These are phyloP conservation scores for Brenthis daphne DNA, from an alignment of 2,888 invertebrate species.

Conservation along the genomic window DNA sequence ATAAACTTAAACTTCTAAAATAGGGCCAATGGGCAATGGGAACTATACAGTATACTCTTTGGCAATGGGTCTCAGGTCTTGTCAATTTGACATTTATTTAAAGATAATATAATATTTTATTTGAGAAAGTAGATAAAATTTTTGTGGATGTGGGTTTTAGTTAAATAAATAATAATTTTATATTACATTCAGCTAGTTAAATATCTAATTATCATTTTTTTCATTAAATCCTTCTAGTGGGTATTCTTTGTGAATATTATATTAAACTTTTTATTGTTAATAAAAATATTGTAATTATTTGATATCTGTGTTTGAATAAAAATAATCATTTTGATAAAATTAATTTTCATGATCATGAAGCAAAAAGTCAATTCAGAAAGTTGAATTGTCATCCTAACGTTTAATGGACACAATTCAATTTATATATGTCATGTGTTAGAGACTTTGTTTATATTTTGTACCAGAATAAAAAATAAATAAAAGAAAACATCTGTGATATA, in stretches of 20 bases:
- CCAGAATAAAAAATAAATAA: constrained; percentile 24
- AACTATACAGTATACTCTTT: too few species aligned
- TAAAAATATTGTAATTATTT: too few species aligned
- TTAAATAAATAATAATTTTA: too few species aligned
- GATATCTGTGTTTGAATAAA: neutral
- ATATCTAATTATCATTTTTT: too few species aligned
- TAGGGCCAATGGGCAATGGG: neutral
- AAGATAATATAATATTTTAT: too few species aligned
- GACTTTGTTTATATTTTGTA: constrained; percentile 37
- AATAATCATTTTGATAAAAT: neutral
- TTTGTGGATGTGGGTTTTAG: too few species aligned
- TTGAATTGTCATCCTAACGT: constrained; percentile 64
- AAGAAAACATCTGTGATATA: constrained; percentile 33
- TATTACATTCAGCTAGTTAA: too few species aligned
- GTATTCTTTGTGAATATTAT: too few species aligned
- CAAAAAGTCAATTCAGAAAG: constrained; percentile 46
- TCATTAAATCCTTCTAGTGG: too few species aligned
- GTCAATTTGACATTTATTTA: neutral
- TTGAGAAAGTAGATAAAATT: too few species aligned
- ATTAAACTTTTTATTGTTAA: too few species aligned
- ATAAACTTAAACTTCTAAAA: neutral
- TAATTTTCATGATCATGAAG: constrained; percentile 38
- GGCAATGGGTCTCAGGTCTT: neutral
- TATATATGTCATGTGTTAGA: constrained; percentile 38
- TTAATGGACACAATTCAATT: constrained; percentile 36